These are phyloP conservation scores for Dreissena polymorpha DNA, from an alignment of 1,140 invertebrate genomes.

Conservation along the genomic window DNA sequence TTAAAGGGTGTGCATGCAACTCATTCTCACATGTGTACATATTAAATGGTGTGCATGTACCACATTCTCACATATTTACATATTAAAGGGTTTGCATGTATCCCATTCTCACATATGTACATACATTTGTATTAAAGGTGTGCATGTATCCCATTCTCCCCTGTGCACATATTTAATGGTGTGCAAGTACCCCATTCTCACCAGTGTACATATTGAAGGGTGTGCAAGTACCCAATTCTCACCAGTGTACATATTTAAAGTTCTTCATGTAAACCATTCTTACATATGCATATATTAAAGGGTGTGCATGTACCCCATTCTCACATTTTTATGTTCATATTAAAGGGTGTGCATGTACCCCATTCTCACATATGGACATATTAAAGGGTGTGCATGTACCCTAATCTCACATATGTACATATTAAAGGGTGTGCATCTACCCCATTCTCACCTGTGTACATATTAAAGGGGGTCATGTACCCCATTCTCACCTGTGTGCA, in stretches of 20 bases:
- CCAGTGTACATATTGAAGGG: too few relatives aligned
- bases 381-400: too few relatives aligned
- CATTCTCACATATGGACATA: too few relatives aligned
- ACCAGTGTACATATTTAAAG: conserved; percentile 80
- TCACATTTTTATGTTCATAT: conserved; percentile 81
- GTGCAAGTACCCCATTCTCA: conserved; percentile 70
- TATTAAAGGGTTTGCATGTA: conserved; percentile 77
- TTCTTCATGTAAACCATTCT: conserved; percentile 72
- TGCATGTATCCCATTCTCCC: conserved; percentile 61
- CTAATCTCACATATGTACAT: conserved; percentile 79
- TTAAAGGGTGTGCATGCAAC: conserved; percentile 75
- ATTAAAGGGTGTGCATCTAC: conserved; percentile 76
- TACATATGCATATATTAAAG: too few relatives aligned
- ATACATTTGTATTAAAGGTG: too few relatives aligned
- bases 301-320: too few relatives aligned
- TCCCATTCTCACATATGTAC: conserved; percentile 1
- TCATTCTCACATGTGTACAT: neutral
- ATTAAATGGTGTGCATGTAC: too few relatives aligned
- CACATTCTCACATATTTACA: conserved; percentile 78
- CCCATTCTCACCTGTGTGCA: conserved; percentile 78
- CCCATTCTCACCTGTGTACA: conserved; percentile 6
- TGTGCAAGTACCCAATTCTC: neutral
- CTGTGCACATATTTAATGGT: conserved; percentile 79
- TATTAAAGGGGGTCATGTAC: too few relatives aligned
- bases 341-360: conserved; percentile 76